Evolutionary conservation across 2,888 invertebrate genomes (phyloP), one percentile per base, ranked within the genome.

Genomic region (Onthophagus sagittarius): DNA sequence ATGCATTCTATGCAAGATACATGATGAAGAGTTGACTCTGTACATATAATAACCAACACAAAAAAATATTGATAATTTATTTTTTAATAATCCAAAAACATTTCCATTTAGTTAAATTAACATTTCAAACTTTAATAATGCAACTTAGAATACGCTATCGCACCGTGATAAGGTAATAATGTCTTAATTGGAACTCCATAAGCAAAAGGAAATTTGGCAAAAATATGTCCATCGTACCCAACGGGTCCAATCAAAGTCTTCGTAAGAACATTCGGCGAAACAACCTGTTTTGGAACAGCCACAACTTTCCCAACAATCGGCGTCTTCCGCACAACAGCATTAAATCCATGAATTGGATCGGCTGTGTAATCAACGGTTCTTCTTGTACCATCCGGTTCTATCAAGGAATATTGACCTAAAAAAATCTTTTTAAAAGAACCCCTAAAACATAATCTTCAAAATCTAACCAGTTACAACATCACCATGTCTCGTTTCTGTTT

Each of bases 271-370:
- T 53, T 53, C 2, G 39, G 39, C 1, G 39, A 53, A 53, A 53
- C 39, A 11, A 53, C 11, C 6, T 53, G 89, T 84, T 90, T 23
- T 67, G 67, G 67, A 9, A n/a, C 15, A 77, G 84, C 80, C 13
- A 82, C 82, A 80, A 76, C 76, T 39, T 76, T 75, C 32, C 83
- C 83, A 74, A 81, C 79, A 33, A 72, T 71, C 2, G 75, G 73
- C 73, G 89, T 89, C 80, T 89, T 90, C 83, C 89, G 90, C 0
- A 92, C 91, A 53, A 90, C 88, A 5, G 90, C 90, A 83, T 90
- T 90, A 85, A 91, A 91, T 3, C 90, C 90, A 79, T 90, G 90
- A 74, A 88, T 86, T 11, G 90, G 89, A 81, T 90, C 90, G 5
- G 90, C 90, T 7, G 89, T 89, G 83, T 91, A 91, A 78, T 90